Conservation (phyloP, 2,113 vertebrate species). For the Oreocharis arfaki region DNA sequence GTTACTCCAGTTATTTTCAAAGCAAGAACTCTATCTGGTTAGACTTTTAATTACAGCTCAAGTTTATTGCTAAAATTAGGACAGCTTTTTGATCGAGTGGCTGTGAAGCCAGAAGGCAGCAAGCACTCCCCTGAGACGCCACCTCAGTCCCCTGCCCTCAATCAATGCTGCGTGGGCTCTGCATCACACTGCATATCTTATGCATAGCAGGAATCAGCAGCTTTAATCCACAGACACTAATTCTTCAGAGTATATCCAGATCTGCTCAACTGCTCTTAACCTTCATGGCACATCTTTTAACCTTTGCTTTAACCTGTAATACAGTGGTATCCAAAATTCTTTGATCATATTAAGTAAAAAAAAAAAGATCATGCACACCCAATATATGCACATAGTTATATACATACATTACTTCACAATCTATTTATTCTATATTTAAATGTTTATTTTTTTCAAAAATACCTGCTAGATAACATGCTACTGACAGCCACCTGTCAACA, state of each 20-base stretch:
- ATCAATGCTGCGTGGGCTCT: rapidly evolving
- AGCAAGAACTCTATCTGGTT: not conserved
- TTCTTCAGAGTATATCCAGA: not conserved
- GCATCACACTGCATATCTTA: not conserved
- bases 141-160: not conserved
- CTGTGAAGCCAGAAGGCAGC: not conserved
- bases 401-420: not conserved
- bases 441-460: not conserved
- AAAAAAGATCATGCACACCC: not conserved
- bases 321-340: not conserved
- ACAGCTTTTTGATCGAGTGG: not conserved
- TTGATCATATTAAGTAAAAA: not conserved
- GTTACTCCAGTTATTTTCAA: not conserved
- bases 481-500: not conserved
- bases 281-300: not conserved
- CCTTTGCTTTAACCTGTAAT: not conserved
- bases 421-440: not conserved
- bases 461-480: not conserved
- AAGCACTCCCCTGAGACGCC: not conserved
- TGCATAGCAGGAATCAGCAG: not conserved
- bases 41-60: not conserved
- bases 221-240: not conserved
- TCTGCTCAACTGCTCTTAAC: not conserved
- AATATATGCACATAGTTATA: not conserved
- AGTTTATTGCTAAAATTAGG: not conserved